phyloP scores from a whole-genome alignment of 2,113 vertebrate species.

The Callipepla squamata region DNA sequence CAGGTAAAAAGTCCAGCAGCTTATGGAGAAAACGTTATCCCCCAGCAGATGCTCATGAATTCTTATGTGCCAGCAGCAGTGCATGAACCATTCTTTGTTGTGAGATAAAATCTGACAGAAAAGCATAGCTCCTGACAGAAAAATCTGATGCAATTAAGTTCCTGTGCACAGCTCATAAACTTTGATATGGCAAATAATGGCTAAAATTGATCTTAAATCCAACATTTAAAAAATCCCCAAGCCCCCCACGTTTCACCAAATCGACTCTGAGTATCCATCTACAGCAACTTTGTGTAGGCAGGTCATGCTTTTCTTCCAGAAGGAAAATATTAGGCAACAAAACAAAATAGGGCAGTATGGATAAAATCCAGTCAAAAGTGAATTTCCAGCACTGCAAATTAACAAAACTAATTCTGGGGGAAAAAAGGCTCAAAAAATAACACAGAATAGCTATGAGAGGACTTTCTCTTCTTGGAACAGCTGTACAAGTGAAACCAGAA shows the following conservation, averaged over 20 bases:
- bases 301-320: neutral
- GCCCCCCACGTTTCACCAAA: neutral
- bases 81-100: conserved; percentile 65
- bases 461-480: neutral
- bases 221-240: neutral
- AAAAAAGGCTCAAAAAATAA: neutral
- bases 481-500: rapidly evolving
- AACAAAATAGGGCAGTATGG: neutral
- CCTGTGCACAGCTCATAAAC: conserved; percentile 64
- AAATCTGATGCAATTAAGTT: conserved; percentile 71
- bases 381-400: neutral
- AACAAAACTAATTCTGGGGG: neutral
- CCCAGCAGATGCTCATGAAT: conserved; percentile 61
- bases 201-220: conserved; percentile 61
- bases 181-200: conserved; percentile 67
- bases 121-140: conserved; percentile 62
- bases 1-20: conserved; percentile 66
- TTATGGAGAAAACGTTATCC: conserved; percentile 58
- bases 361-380: neutral
- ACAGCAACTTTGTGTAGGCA: neutral
- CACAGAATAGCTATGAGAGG: neutral
- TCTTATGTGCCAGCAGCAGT: conserved; percentile 63
- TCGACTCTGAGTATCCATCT: conserved; percentile 11
- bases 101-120: conserved; percentile 67
- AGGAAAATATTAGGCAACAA: neutral